phyloP scores from a whole-genome alignment of 2,888 invertebrate genomes.

The Caprella mutica region DNA sequence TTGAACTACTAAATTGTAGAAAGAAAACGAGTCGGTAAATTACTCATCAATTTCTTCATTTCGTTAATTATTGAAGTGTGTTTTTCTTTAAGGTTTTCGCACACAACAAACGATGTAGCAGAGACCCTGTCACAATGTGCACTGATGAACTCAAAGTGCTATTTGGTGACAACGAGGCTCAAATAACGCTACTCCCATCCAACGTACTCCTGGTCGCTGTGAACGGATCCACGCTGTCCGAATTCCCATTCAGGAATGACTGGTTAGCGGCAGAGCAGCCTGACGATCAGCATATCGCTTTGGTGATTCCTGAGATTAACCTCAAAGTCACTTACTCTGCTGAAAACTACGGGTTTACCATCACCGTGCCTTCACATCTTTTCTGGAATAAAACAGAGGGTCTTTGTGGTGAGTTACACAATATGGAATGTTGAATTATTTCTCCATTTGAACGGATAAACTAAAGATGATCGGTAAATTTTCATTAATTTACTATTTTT shows the following conservation, averaged over 20 bases:
- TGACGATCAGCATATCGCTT: constrained; percentile 32
- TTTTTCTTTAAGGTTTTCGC: constrained; percentile 53
- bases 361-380: constrained; percentile 59
- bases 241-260: constrained; percentile 18
- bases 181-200: constrained; percentile 31
- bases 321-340: constrained; percentile 51
- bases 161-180: constrained; percentile 53
- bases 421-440: no score
- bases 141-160: constrained; percentile 56
- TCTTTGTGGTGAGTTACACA: constrained; percentile 68
- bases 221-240: constrained; percentile 10
- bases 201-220: constrained; percentile 9
- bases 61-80: no score
- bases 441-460: constrained; percentile 8
- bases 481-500: not conserved
- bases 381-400: constrained; percentile 64
- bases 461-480: constrained; percentile 36
- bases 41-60: no score
- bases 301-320: constrained; percentile 56
- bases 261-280: constrained; percentile 26
- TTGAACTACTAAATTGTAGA: no score
- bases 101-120: constrained; percentile 54
- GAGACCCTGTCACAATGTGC: constrained; percentile 50
- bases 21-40: no score
- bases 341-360: constrained; percentile 43